Percentiles rank a stretch among this genome's conserved stretches.
Evolutionary conservation across 2,113 vertebrate genomes (phyloP).

Genomic region (Callipepla californica): DNA sequence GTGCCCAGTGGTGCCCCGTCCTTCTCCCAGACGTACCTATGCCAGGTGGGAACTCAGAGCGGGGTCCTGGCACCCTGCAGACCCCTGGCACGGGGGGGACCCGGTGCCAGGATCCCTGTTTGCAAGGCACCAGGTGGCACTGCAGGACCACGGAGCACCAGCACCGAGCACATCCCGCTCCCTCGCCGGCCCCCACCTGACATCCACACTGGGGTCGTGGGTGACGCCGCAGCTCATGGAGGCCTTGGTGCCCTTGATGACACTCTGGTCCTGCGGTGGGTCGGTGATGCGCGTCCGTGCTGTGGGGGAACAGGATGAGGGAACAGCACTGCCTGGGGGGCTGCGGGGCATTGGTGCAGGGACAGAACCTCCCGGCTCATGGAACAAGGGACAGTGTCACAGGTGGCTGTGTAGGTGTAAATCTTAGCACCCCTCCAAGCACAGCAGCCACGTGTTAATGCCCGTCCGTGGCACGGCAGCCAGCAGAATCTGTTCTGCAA

Average conservation of each 20-base stretch:
- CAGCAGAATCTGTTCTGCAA: not conserved
- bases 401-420: not conserved
- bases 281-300: constrained; percentile 92
- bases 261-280: constrained; percentile 93
- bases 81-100: no score
- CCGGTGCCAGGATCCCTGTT: accelerated
- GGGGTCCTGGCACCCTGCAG: not conserved
- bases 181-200: constrained; percentile 80
- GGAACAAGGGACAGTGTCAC: not conserved
- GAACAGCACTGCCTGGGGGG: accelerated
- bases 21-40: constrained; percentile 95
- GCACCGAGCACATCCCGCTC: not conserved
- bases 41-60: accelerated
- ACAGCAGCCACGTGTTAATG: accelerated
- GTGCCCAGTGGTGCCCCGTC: constrained; percentile 82
- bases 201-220: constrained; percentile 89
- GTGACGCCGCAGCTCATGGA: constrained; percentile 92
- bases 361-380: not conserved
- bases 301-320: constrained; percentile 46
- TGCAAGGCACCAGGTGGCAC: constrained; percentile 57
- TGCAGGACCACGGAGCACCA: not conserved
- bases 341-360: accelerated
- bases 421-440: not conserved
- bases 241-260: constrained; percentile 98
- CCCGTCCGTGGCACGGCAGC: not conserved